Evolutionary conservation across 2,113 vertebrate genomes (phyloP), one percentile per base, ranked within the genome.

Genomic region (Epinephelus lanceolatus): DNA sequence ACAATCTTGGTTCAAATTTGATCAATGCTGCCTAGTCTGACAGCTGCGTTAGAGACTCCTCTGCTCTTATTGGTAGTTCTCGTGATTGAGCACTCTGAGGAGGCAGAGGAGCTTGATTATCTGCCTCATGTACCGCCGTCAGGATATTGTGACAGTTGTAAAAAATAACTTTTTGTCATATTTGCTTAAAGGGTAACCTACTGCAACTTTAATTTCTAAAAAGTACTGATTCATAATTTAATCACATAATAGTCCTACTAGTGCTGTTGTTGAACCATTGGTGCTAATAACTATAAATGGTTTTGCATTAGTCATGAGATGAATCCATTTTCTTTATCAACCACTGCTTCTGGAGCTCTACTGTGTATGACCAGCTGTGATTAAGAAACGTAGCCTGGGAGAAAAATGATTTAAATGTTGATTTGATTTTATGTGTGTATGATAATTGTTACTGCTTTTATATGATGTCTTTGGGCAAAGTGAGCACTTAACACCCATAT

Each of bases 381-480:
- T 42, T 62, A 18, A 12, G 45, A 66, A 45, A 47, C 25, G 1
- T 27, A 12, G 23, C 57, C 25, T 60, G 19, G 2, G 19, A 79
- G 66, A 71, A 79, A 45, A 76, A 62, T 4, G 0, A 21, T 63
- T 37, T 69, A 3, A 63, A 56, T 55, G 52, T 14, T 60, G 8
- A 62, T 71, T n/a, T 27, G 11, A 76, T 75, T 57, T 51, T 3
- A 37, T 53, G 19, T 15, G 17, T 62, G 56, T 53, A 27, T 19
- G 13, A 52, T 51, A 27, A 40, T 14, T 82, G 21, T 17, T 21
- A 30, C 40, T 73, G 56, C 23, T 66, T 67, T 81, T 42, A 53
- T 19, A 25, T n/a, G 23, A 51, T 53, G 62, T 55, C 42, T 60
- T 42, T 69, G 19, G 40, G 27, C 33, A 56, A 69, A 53, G 27